These are phyloP conservation scores for Nicator chloris DNA, from an alignment of 2,113 vertebrate genomes.

Conservation along the genomic window DNA sequence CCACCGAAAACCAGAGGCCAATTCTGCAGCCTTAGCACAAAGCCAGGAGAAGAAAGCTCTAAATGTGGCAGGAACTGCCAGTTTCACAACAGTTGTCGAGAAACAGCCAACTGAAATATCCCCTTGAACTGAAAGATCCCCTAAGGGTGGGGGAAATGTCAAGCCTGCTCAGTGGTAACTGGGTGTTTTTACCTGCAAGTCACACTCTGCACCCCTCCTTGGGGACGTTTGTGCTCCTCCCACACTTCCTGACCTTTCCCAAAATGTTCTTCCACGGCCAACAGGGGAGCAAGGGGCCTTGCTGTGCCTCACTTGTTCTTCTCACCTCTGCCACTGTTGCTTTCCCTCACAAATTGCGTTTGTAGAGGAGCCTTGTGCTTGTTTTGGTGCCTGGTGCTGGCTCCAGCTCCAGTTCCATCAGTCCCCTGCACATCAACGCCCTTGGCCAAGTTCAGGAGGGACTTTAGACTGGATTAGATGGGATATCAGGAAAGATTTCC, in stretches of 20 bases:
- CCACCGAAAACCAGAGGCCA: not conserved
- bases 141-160: not conserved
- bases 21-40: not conserved
- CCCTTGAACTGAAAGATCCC: not conserved
- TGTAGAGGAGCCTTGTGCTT: rapidly evolving
- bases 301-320: not conserved
- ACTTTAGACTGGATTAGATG: not conserved
- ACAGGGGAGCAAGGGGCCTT: not conserved
- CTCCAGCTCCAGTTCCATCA: not conserved
- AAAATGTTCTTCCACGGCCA: not conserved
- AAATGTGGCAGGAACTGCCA: not conserved
- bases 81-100: not conserved
- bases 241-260: not conserved
- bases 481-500: not conserved
- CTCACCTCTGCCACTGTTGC: not conserved
- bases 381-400: not conserved
- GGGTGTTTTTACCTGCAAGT: not conserved
- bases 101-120: not conserved
- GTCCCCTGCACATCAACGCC: not conserved
- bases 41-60: not conserved
- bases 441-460: not conserved
- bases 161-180: not conserved
- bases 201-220: not conserved
- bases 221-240: not conserved
- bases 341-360: not conserved